phyloP scores from a whole-genome alignment of 2,888 invertebrate genomes.

The Marronus borbonicus region DNA sequence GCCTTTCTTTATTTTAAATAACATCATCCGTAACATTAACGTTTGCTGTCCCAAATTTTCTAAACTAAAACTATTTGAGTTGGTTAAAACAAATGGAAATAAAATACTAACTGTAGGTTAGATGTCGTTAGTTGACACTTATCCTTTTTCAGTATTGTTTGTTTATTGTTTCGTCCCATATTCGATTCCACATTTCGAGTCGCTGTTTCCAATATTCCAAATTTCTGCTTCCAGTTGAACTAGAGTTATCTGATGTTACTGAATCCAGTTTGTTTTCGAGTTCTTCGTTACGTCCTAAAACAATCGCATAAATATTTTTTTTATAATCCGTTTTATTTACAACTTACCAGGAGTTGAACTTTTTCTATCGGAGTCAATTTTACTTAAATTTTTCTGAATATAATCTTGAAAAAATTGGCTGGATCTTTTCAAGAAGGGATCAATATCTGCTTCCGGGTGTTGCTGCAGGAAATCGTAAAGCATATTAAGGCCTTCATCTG shows the following conservation, averaged over 20 bases:
- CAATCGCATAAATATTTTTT: too few species aligned
- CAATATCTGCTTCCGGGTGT: conserved; percentile 88
- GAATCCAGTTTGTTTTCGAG: conserved; percentile 34
- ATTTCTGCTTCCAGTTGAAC: conserved; percentile 51
- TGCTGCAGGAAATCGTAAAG: conserved; percentile 86
- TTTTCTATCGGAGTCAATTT: conserved; percentile 70
- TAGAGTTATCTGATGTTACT: conserved; percentile 22
- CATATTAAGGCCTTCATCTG: conserved; percentile 84
- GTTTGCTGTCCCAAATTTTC: conserved; percentile 22
- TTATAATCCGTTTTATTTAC: conserved; percentile 1
- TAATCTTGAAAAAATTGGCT: conserved; percentile 91
- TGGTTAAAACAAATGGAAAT: conserved; percentile 27
- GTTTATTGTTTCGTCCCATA: conserved; percentile 58
- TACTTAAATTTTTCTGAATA: conserved; percentile 83
- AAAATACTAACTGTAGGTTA: conserved; percentile 30
- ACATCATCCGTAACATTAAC: background rate
- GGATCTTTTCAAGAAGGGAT: conserved; percentile 87
- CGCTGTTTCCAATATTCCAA: conserved; percentile 64
- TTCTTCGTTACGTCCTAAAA: conserved; percentile 32
- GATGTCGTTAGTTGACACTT: conserved; percentile 5
- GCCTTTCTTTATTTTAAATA: conserved; percentile 16
- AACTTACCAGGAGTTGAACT: conserved; percentile 38
- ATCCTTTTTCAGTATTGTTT: conserved; percentile 33
- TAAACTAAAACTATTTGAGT: conserved; percentile 19
- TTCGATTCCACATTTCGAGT: conserved; percentile 63